Evolutionary conservation across 2,797 vertebrate genomes (phyloP).

Genomic region (Diceros bicornis): DNA sequence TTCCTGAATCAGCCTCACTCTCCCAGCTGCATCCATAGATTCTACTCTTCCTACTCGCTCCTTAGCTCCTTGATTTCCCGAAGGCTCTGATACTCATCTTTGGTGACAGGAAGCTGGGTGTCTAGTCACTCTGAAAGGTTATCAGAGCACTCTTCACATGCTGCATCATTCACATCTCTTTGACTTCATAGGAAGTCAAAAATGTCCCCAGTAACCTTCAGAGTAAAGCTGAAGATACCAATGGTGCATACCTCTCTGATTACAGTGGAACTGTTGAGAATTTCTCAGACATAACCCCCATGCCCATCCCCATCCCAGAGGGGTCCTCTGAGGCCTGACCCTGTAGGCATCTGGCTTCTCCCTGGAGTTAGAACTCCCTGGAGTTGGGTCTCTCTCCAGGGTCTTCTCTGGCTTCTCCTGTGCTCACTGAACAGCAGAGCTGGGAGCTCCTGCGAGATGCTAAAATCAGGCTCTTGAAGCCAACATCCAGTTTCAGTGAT

Average conservation of each 20-base stretch:
- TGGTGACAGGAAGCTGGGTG: constrained; percentile 94
- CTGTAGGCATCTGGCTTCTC: not conserved
- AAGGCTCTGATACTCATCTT: constrained; percentile 95
- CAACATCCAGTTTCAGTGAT: not conserved
- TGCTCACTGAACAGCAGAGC: not conserved
- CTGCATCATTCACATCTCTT: constrained; percentile 94
- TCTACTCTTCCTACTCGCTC: constrained; percentile 92
- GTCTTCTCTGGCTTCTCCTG: not conserved
- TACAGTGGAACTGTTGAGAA: constrained; percentile 95
- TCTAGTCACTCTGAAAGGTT: constrained; percentile 94
- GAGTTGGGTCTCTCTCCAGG: not conserved
- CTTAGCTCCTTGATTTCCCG: constrained; percentile 94
- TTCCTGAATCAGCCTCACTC: constrained; percentile 93
- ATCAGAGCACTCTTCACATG: constrained; percentile 94
- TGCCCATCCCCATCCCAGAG: not conserved
- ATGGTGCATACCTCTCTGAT: constrained; percentile 94
- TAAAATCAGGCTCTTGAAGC: not conserved
- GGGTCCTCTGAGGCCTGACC: accelerated
- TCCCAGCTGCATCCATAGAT: constrained; percentile 92
- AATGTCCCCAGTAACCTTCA: constrained; percentile 94
- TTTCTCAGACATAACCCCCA: constrained; percentile 54
- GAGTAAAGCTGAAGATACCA: constrained; percentile 94
- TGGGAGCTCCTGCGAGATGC: not conserved
- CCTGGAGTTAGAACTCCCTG: not conserved
- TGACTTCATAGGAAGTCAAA: constrained; percentile 95